These are phyloP conservation scores for Pseudopipra pipra DNA, from an alignment of 2,113 vertebrate genomes.

Conservation along the genomic window DNA sequence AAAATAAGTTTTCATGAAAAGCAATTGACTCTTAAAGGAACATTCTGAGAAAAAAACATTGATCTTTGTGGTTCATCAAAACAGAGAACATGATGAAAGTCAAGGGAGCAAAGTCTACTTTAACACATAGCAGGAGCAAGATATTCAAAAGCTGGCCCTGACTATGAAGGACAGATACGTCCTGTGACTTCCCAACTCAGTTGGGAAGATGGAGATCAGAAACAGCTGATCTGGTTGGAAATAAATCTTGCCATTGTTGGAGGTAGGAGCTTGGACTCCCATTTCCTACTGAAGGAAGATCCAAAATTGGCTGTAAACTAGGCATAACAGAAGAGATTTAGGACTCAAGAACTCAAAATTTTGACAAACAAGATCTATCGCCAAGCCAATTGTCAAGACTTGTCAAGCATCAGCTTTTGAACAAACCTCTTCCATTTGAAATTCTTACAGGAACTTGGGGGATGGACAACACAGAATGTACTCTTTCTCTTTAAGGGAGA, in stretches of 20 bases:
- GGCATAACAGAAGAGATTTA: background rate
- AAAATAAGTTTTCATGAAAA: background rate
- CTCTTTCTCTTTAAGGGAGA: background rate
- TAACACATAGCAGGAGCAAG: background rate
- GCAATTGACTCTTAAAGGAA: background rate
- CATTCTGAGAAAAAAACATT: background rate
- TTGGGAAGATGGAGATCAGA: background rate
- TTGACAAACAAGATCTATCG: background rate
- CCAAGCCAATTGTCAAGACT: background rate
- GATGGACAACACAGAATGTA: background rate
- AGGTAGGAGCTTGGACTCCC: background rate
- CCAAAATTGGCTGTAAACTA: background rate
- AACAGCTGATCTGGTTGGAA: background rate
- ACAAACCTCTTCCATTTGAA: background rate
- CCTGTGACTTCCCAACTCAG: background rate
- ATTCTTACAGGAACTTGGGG: background rate
- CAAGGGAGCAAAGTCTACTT: background rate
- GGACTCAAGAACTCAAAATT: background rate
- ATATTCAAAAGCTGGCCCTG: background rate
- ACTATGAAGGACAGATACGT: background rate
- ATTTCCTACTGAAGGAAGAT: background rate
- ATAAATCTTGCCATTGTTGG: background rate
- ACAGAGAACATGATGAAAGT: background rate
- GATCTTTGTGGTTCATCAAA: fast-evolving
- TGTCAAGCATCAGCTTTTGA: background rate